Evolutionary conservation across 2,888 invertebrate species (phyloP), one percentile per base, ranked within the genome.

Genomic region (Heteromyza rotundicornis): DNA sequence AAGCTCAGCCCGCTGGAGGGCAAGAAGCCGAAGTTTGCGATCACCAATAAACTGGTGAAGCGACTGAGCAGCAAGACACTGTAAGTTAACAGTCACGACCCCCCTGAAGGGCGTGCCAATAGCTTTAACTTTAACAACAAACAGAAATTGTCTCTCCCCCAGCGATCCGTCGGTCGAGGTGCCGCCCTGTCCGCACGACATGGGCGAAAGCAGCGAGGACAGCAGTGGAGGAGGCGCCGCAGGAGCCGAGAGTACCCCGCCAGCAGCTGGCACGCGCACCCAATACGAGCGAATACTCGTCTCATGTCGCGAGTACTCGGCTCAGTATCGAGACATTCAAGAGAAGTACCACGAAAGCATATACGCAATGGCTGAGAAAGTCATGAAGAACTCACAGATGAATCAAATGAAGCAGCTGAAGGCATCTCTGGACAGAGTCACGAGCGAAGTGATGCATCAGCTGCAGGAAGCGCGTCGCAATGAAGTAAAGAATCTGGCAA

Each of bases 401-500:
- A 89, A 88, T 70, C 95, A 96, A 84, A 86, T 92, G 82, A 94
- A 95, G 80, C 86, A 88, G 61, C 85, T 96, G 53, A 88, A 89
- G 73, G 89, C 86, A 2, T 86, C 90, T 59, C 84, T 91, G 68
- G 91, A 92, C 69, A 86, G 89, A 65, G 90, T 91, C 72, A 90
- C 89, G 1, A 87, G 86, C 27, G 90, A 90, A 68, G 87, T 94
- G 54, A 89, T 95, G 88, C 89, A 92, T 73, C 89, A 90, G 76
- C 84, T 96, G 70, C 94, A 95, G 72, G 89, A 90, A 61, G 90
- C 90, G 62, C 89, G 94, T 64, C 89, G 94, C 69, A 93, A 92
- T 72, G 96, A 96, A 81, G 93, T 95, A 63, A 95, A 95, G 80
- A 89, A 89, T 54, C 85, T 97, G 64, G 90, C 92, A 22, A 93